Evolutionary conservation across 2,113 vertebrate species (phyloP).

Genomic region (Mugil cephalus): DNA sequence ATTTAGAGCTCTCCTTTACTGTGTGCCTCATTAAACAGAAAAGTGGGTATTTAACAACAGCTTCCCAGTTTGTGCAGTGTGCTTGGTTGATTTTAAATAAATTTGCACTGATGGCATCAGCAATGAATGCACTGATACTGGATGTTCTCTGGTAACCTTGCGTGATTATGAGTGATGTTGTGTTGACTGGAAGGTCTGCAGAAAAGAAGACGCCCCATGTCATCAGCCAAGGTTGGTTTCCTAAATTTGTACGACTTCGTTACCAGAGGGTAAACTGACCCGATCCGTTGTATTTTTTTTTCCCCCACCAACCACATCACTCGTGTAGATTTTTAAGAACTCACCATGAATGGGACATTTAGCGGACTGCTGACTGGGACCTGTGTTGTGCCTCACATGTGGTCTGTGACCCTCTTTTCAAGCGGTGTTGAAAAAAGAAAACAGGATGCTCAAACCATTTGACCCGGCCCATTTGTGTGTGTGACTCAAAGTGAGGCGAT

Average conservation of each 20-base stretch:
- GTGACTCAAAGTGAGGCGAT: slow-evolving; percentile 64
- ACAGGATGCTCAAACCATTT: slow-evolving; percentile 66
- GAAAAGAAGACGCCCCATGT: slow-evolving; percentile 48
- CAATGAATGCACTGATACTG: slow-evolving; percentile 45
- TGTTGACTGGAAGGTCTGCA: slow-evolving; percentile 65
- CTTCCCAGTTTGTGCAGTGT: slow-evolving; percentile 38
- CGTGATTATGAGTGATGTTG: slow-evolving; percentile 62
- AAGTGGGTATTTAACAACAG: slow-evolving; percentile 39
- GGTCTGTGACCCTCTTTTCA: slow-evolving; percentile 78
- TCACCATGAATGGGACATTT: slow-evolving; percentile 78
- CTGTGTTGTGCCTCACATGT: slow-evolving; percentile 78
- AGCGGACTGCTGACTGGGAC: slow-evolving; percentile 74
- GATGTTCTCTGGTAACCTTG: slow-evolving; percentile 48
- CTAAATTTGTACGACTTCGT: slow-evolving; percentile 76
- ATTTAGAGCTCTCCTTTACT: slow-evolving; percentile 20
- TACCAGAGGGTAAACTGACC: slow-evolving; percentile 63
- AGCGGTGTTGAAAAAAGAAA: slow-evolving; percentile 69
- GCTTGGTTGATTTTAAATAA: slow-evolving; percentile 22
- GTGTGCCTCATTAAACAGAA: slow-evolving; percentile 42
- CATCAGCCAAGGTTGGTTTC: slow-evolving; percentile 66
- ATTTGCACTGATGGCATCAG: slow-evolving; percentile 47
- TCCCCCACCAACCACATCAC: slow-evolving; percentile 74
- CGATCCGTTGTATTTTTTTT: slow-evolving; percentile 58
- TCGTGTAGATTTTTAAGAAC: slow-evolving; percentile 66
- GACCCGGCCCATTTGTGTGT: slow-evolving; percentile 56